Percentiles rank a stretch among this genome's conserved stretches.
These are phyloP conservation scores for Neosilurus hyrtlii DNA, from an alignment of 2,797 vertebrate genomes.

Conservation along the genomic window DNA sequence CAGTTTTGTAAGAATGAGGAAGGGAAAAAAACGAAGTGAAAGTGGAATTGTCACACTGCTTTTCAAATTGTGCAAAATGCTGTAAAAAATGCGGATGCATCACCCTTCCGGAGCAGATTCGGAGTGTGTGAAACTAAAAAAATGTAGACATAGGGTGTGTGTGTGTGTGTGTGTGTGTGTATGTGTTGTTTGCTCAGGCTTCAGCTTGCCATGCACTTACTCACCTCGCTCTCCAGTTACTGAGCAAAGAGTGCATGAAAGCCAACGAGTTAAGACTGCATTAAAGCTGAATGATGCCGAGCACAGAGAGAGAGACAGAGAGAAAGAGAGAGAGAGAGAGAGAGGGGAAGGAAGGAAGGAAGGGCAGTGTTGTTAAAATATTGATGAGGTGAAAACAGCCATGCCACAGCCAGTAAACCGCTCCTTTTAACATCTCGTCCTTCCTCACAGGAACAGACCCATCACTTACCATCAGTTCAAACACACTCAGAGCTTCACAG, in stretches of 20 bases:
- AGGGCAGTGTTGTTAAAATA: slow-evolving; percentile 61
- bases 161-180: slow-evolving; percentile 24
- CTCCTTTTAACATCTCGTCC: slow-evolving; percentile 19
- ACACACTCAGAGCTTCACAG: not conserved
- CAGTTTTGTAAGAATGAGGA: not conserved
- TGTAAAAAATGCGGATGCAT: slow-evolving; percentile 14
- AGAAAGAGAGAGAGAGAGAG: not conserved
- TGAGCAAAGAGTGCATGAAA: slow-evolving; percentile 59
- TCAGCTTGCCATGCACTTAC: slow-evolving; percentile 17
- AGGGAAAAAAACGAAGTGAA: not conserved
- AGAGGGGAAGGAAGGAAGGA: slow-evolving; percentile 10
- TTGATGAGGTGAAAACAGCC: slow-evolving; percentile 64
- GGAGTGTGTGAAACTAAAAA: slow-evolving; percentile 20
- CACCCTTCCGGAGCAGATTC: slow-evolving; percentile 10
- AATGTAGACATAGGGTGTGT: slow-evolving; percentile 4
- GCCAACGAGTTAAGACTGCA: slow-evolving; percentile 56
- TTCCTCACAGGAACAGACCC: slow-evolving; percentile 34
- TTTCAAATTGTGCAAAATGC: slow-evolving; percentile 12
- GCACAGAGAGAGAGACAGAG: not conserved
- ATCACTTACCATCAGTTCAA: slow-evolving; percentile 10
- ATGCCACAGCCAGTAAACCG: slow-evolving; percentile 49
- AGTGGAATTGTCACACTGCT: slow-evolving; percentile 8
- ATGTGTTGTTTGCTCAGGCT: slow-evolving; percentile 19
- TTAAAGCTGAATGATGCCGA: slow-evolving; percentile 56
- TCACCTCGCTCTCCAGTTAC: slow-evolving; percentile 36